Conservation (phyloP, 1,140 invertebrate genomes). For the Drosophila baimaii region DNA sequence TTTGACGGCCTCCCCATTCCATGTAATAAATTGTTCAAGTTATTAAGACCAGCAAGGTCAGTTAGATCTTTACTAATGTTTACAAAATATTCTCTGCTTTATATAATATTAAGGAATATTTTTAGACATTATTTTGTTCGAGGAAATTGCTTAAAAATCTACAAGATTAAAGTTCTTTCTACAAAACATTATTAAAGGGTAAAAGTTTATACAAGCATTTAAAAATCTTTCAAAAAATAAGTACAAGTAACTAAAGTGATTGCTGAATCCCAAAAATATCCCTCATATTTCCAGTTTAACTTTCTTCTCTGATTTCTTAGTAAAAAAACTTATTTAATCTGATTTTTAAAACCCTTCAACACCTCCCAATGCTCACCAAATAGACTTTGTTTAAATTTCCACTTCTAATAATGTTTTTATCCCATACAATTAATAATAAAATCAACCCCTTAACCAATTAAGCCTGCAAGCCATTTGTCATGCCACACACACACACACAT, state of each 20-base stretch:
- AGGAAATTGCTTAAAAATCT: too few species aligned
- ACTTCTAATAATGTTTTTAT: not conserved
- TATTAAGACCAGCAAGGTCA: too few species aligned
- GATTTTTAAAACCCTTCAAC: not conserved
- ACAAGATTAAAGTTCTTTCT: not conserved
- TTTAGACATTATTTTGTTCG: not conserved
- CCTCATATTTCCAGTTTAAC: not conserved
- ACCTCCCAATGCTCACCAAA: not conserved
- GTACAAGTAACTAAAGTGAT: not conserved
- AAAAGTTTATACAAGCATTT: not conserved
- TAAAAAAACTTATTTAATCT: not conserved
- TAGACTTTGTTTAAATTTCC: not conserved
- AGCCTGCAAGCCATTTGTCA: conserved; percentile 23
- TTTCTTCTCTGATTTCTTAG: not conserved
- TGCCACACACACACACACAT: conserved; percentile 9
- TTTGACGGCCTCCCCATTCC: not conserved
- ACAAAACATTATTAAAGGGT: not conserved
- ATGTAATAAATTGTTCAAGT: not conserved
- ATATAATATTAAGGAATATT: not conserved
- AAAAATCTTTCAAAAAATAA: not conserved
- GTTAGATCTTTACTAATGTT: too few species aligned
- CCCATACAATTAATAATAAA: not conserved
- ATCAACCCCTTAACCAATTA: conserved; percentile 4
- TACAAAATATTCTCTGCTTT: not conserved
- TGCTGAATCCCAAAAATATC: not conserved